Percentiles rank a stretch among this genome's conserved stretches.
These are phyloP conservation scores for Seladonia tumulorum DNA, from an alignment of 2,888 invertebrate genomes.

Conservation along the genomic window DNA sequence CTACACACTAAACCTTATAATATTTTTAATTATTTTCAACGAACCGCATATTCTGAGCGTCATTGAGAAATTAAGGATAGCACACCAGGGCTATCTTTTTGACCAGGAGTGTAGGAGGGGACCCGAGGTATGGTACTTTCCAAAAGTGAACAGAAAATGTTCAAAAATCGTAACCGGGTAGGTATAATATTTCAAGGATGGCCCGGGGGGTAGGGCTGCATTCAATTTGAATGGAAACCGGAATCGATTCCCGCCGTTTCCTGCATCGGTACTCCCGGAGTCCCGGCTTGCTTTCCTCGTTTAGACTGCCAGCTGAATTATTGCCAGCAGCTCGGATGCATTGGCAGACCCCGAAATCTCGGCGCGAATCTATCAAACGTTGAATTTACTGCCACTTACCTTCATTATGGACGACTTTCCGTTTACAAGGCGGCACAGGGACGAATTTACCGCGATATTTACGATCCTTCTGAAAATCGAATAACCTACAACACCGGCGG, in stretches of 20 bases:
- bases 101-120: too few species aligned
- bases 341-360: background rate
- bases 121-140: background rate
- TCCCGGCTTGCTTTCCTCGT: constrained; percentile 5
- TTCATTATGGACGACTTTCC: background rate
- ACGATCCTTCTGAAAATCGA: background rate
- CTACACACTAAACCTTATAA: too few species aligned
- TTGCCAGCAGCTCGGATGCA: background rate
- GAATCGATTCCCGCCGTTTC: constrained; percentile 22
- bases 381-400: constrained; percentile 20
- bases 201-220: constrained; percentile 1
- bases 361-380: background rate
- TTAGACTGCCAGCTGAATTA: constrained; percentile 11
- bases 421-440: background rate
- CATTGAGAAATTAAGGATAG: too few species aligned
- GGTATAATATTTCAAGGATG: constrained; percentile 7
- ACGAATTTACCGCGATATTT: background rate
- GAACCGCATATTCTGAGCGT: too few species aligned
- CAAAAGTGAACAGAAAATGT: background rate
- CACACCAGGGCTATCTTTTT: too few species aligned
- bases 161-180: background rate
- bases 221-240: constrained; percentile 22
- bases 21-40: too few species aligned
- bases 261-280: background rate
- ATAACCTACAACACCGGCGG: background rate